phyloP scores from a whole-genome alignment of 2,797 vertebrate species.

The Argyrosomus regius region DNA sequence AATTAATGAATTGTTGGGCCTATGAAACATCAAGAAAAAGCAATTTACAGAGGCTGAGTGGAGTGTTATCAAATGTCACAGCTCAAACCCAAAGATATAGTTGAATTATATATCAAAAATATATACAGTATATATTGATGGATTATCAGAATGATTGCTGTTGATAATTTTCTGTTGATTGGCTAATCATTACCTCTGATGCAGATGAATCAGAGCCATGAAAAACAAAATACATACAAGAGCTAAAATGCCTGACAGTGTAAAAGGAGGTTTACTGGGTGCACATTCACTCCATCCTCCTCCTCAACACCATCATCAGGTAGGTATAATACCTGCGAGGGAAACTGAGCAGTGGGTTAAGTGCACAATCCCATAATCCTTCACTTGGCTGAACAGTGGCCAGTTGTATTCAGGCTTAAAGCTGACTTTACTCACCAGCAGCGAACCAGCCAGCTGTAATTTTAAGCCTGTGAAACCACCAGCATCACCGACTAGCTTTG shows the following conservation, averaged over 20 bases:
- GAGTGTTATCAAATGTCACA: not conserved
- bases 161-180: not conserved
- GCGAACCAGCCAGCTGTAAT: constrained; percentile 31
- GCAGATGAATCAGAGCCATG: not conserved
- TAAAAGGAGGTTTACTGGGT: not conserved
- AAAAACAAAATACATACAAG: not conserved
- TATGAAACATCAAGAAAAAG: not conserved
- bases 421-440: constrained; percentile 46
- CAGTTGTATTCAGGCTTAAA: constrained; percentile 52
- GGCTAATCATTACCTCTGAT: not conserved
- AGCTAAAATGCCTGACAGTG: constrained; percentile 7
- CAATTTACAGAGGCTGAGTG: not conserved
- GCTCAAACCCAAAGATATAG: not conserved
- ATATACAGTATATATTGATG: not conserved
- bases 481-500: not conserved
- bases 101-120: too few relatives aligned
- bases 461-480: constrained; percentile 32
- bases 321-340: constrained; percentile 37
- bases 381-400: constrained; percentile 45
- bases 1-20: not conserved
- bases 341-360: constrained; percentile 31
- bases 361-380: constrained; percentile 34
- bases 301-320: constrained; percentile 28
- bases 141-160: not conserved
- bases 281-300: constrained; percentile 15